Evolutionary conservation across 2,888 invertebrate species (phyloP).

Genomic region (Odontothrips loti): DNA sequence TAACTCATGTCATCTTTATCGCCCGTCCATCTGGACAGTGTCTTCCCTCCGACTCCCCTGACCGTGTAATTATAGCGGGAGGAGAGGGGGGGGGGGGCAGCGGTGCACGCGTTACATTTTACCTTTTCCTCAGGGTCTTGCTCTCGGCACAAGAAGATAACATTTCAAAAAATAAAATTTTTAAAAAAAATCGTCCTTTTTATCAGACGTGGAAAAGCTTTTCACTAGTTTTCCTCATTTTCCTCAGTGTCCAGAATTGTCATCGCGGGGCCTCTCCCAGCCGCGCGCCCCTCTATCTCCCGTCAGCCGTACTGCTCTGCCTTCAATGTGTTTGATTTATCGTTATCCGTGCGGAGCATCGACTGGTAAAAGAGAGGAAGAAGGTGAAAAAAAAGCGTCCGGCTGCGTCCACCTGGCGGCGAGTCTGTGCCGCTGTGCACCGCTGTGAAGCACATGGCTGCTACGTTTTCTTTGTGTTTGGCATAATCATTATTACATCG

Average conservation of each 20-base stretch:
- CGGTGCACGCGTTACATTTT: conserved; percentile 6
- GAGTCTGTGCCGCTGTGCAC: background rate
- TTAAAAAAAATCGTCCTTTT: no score
- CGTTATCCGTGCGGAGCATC: background rate
- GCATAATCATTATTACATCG: background rate
- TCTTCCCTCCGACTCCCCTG: conserved; percentile 1
- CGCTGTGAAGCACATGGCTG: background rate
- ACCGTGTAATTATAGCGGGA: background rate
- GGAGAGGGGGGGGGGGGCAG: background rate
- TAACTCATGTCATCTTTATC: background rate
- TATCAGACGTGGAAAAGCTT: no score
- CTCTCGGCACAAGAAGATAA: background rate
- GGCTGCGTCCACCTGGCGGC: background rate
- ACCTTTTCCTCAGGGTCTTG: background rate
- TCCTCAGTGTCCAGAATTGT: no score
- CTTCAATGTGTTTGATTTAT: conserved; percentile 20
- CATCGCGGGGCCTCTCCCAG: no score
- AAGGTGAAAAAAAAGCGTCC: background rate
- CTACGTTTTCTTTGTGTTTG: background rate
- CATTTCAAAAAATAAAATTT: no score
- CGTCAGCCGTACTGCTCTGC: background rate
- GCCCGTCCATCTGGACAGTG: background rate
- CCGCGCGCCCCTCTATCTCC: background rate
- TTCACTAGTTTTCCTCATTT: no score
- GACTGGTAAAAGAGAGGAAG: background rate